Evolutionary conservation across 1,140 invertebrate genomes (phyloP).

Genomic region (Eufriesea mexicana): DNA sequence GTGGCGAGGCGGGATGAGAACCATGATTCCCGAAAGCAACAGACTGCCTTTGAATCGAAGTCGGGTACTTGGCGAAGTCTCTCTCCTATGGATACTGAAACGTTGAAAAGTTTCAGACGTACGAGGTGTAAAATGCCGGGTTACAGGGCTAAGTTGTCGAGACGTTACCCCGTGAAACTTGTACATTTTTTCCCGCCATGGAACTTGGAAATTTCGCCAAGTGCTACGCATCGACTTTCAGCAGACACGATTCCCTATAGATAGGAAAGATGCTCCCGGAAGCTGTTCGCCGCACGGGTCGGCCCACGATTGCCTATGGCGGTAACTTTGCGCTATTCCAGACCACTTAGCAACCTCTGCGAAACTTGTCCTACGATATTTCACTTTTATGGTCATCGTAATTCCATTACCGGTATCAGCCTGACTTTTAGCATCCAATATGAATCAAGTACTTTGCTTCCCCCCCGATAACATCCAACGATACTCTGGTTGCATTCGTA

Average conservation of each 20-base stretch:
- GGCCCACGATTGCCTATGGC: too few relatives aligned
- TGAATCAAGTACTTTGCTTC: too few relatives aligned
- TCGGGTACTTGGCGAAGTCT: not conserved
- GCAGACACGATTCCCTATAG: not conserved
- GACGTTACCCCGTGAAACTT: not conserved
- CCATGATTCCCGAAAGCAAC: too few relatives aligned
- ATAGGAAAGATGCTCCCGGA: too few relatives aligned
- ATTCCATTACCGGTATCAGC: too few relatives aligned
- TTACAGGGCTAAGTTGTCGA: not conserved
- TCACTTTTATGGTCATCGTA: not conserved
- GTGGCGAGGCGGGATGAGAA: not conserved
- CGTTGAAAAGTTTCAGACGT: not conserved
- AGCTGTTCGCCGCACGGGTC: too few relatives aligned
- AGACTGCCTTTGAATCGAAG: not conserved
- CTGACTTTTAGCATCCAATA: too few relatives aligned
- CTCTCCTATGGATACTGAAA: not conserved
- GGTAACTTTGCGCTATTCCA: too few relatives aligned
- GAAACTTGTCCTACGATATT: not conserved
- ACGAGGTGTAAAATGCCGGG: not conserved
- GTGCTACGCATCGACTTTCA: not conserved
- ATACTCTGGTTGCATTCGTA: too few relatives aligned
- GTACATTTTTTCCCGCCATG: not conserved
- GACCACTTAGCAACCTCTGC: too few relatives aligned
- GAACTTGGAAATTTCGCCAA: not conserved
- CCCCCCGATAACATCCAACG: too few relatives aligned